Base-by-base conservation (phyloP, 2,113 vertebrate genomes). In the Geococcyx californianus region DNA sequence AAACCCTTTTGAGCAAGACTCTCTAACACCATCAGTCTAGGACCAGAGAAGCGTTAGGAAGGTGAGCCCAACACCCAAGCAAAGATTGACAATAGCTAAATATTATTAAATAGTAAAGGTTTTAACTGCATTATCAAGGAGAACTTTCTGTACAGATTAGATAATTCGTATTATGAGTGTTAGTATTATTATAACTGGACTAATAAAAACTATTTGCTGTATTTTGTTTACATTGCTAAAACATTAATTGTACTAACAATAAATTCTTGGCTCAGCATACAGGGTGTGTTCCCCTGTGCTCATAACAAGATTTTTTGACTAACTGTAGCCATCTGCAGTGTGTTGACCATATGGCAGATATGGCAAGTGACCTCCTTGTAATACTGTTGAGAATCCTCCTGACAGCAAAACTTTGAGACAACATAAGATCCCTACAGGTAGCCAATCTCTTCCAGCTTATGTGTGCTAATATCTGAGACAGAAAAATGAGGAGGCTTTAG, bases 291-390 rank as follows among this genome's bases (percentile, higher is more conserved):
- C 59, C 72, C 69, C 49, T 49, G n/a, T 55, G 72, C 59, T 83
- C 23, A 21, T 85, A 90, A 83, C 63, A 88, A 66, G 70, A 64
- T 38, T 82, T 90, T 73, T 28, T 94, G 67, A 90, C n/a, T 51
- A 89, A 85, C 18, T n/a, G 63, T 66, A 92, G 73, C 40, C 92
- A 92, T 90, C 88, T 95, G 94, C 4, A 1, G 26, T 7, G 3
- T 62, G 79, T 85, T 95, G 88, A 80, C 79, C 74, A 90, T 95
- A 93, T 94, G 96, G 89, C 60, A 96, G 73, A 42, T 66, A 77
- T 14, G 23, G 70, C 70, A 93, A 92, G 63, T 83, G 88, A 95
- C 92, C 82, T 94, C 85, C 63, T 85, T 93, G 63, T 85, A 83
- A 88, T 80, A 45, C 85, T 83, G 15, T 73, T 66, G 88, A 63